Percentiles rank a stretch among this genome's conserved stretches.
phyloP scores from a whole-genome alignment of 2,113 vertebrate species.

The Toxostoma redivivum region DNA sequence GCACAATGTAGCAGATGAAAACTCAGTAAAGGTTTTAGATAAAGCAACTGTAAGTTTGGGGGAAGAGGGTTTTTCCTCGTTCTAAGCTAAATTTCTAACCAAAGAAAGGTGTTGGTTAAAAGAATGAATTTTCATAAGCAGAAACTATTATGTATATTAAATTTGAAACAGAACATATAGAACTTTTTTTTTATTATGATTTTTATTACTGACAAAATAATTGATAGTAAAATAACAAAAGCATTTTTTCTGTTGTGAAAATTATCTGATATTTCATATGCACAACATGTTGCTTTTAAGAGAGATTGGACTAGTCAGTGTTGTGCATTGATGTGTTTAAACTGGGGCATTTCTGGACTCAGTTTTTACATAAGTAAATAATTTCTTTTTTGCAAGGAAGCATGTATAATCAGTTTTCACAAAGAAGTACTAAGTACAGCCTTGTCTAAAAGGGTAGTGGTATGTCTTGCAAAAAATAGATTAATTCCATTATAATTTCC shows the following conservation, averaged over 20 bases:
- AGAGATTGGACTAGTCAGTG: neutral
- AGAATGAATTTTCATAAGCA: neutral
- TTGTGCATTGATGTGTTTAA: neutral
- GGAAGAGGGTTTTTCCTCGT: neutral
- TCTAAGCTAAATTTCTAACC: neutral
- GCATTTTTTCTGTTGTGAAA: neutral
- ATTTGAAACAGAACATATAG: neutral
- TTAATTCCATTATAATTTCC: neutral
- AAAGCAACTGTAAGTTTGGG: slow-evolving; percentile 90
- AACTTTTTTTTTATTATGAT: neutral
- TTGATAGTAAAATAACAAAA: neutral
- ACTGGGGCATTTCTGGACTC: neutral
- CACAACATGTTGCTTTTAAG: neutral
- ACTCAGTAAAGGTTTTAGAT: slow-evolving; percentile 95
- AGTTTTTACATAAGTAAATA: neutral
- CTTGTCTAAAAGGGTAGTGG: neutral
- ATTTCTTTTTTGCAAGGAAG: neutral
- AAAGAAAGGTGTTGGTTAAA: neutral
- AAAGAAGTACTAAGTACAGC: neutral
- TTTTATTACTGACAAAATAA: neutral
- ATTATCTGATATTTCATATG: neutral
- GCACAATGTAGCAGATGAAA: slow-evolving; percentile 91
- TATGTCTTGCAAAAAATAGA: neutral
- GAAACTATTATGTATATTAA: neutral
- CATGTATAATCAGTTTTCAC: neutral